Percentiles rank a stretch among this genome's conserved stretches.
phyloP scores from a whole-genome alignment of 2,113 vertebrate species.

The Callithrix jacchus region DNA sequence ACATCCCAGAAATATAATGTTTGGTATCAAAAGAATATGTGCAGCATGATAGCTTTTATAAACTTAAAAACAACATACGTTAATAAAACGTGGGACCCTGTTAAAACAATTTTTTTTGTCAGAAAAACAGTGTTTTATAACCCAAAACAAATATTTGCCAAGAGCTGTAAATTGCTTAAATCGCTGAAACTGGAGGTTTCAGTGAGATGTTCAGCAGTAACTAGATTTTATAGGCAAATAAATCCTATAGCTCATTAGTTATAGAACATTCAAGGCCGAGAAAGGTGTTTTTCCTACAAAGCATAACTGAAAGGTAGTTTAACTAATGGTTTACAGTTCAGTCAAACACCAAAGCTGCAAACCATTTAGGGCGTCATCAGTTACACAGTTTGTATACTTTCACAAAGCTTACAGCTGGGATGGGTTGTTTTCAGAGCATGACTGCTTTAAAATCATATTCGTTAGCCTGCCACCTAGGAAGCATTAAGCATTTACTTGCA shows the following conservation, averaged over 20 bases:
- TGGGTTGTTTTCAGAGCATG: slow-evolving; percentile 7
- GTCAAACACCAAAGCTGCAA: slow-evolving; percentile 54
- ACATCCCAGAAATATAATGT: neutral
- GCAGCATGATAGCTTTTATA: neutral
- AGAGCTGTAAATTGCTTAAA: slow-evolving; percentile 30
- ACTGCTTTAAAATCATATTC: neutral
- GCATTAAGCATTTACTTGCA: slow-evolving; percentile 6
- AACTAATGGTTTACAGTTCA: slow-evolving; percentile 42
- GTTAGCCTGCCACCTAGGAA: slow-evolving; percentile 10
- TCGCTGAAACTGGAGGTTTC: neutral
- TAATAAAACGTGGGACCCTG: neutral
- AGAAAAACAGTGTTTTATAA: neutral
- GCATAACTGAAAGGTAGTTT: slow-evolving; percentile 23
- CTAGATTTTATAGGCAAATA: too few relatives aligned
- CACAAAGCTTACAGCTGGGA: slow-evolving; percentile 22
- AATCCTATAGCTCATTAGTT: neutral
- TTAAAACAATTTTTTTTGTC: neutral
- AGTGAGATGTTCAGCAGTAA: slow-evolving; percentile 12
- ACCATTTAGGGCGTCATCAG: slow-evolving; percentile 21
- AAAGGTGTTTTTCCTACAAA: slow-evolving; percentile 37
- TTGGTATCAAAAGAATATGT: neutral
- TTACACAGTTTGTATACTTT: slow-evolving; percentile 4
- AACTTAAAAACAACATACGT: neutral
- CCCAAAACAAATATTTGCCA: slow-evolving; percentile 35
- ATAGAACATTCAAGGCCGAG: slow-evolving; percentile 1